These are phyloP conservation scores for Girardinichthys multiradiatus DNA, from an alignment of 2,113 vertebrate genomes.

Conservation along the genomic window DNA sequence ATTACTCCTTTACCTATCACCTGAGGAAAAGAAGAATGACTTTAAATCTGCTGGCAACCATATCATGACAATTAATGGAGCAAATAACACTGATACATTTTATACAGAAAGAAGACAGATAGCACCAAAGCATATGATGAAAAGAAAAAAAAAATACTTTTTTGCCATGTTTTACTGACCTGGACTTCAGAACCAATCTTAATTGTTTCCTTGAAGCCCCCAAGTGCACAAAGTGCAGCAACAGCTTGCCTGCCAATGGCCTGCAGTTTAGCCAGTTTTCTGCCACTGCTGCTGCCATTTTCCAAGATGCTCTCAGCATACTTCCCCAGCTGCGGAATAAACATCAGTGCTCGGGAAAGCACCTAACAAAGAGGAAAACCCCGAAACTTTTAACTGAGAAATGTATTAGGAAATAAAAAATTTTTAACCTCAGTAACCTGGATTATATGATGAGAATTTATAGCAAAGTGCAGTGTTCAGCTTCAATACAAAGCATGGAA, in stretches of 20 bases:
- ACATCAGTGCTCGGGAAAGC: constrained; percentile 95
- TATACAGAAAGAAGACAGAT: not conserved
- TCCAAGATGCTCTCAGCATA: constrained; percentile 97
- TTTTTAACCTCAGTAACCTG: not conserved
- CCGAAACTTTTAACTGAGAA: not conserved
- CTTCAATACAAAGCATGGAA: not conserved
- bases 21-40: constrained; percentile 67
- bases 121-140: not conserved
- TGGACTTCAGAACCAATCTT: constrained; percentile 99
- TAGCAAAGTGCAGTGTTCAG: not conserved
- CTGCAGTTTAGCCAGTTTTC: constrained; percentile 94
- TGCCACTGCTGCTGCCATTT: constrained; percentile 92
- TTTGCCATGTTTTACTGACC: constrained; percentile 73
- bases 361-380: constrained; percentile 79
- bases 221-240: constrained; percentile 94
- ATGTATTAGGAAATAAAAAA: not conserved
- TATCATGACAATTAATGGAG: not conserved
- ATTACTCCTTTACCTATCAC: constrained; percentile 95
- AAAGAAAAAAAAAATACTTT: not conserved
- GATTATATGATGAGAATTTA: not conserved
- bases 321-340: constrained; percentile 95
- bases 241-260: constrained; percentile 95
- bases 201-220: constrained; percentile 98
- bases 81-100: not conserved
- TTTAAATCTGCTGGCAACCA: not conserved